These are phyloP conservation scores for Eulemur mongoz DNA, from an alignment of 2,797 vertebrate species.

Conservation along the genomic window DNA sequence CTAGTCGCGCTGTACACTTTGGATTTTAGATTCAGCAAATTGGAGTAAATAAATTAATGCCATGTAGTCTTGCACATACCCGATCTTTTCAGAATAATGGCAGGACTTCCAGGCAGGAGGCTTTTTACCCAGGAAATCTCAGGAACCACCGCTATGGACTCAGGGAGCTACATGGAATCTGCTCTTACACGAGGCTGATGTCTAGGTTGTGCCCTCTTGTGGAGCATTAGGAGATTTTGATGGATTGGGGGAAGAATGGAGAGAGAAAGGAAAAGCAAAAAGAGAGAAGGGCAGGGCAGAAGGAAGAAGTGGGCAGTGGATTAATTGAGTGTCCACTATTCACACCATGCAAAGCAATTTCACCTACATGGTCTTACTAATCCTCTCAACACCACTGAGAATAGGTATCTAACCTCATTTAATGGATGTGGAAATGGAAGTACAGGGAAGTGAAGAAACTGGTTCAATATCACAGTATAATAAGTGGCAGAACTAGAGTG, in stretches of 20 bases:
- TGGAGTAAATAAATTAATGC: too few relatives aligned
- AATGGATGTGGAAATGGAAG: not conserved
- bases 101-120: not conserved
- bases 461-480: not conserved
- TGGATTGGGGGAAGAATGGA: not conserved
- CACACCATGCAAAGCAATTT: not conserved
- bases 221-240: not conserved
- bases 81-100: not conserved
- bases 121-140: not conserved
- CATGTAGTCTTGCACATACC: not conserved
- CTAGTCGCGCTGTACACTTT: not conserved
- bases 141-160: not conserved
- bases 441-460: not conserved
- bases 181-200: not conserved
- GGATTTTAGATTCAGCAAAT: not conserved
- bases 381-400: not conserved
- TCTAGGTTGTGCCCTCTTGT: not conserved
- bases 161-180: not conserved
- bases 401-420: not conserved
- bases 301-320: not conserved
- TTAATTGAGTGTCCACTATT: not conserved
- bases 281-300: not conserved
- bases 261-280: not conserved
- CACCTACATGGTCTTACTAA: not conserved
- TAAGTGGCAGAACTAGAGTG: not conserved